Base-by-base conservation (phyloP, 92 coral and sea anemone species). In the Phenganax subtilis region DNA sequence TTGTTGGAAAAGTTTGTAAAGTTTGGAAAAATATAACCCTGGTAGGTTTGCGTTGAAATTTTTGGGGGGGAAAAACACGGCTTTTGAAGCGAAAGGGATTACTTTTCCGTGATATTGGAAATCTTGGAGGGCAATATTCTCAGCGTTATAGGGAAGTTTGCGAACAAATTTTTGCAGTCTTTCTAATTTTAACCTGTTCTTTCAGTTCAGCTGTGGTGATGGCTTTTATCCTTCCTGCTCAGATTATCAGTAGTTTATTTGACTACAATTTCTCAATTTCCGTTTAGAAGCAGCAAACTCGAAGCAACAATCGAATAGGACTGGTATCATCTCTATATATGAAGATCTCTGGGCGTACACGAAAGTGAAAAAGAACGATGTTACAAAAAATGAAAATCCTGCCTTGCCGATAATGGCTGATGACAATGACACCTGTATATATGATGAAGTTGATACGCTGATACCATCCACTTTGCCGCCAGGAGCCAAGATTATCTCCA, bases 281-380 rank as follows among this genome's bases (percentile, higher is more conserved):
- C 30, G 6, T 64, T 12, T 12, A 64, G 70, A 20, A 7, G 47
- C 70, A n/a, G 9, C 31, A 17, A 64, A 30, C 12, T n/a, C 37
- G 37, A 44, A 12, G 17, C 27, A 10, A 0, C 37, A 12, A n/a
- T n/a, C 80, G 28, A 17, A 4, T 5, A 73, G 60, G 54, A 6
- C 65, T 12, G 70, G 71, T 10, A 58, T 76, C 7, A 3, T 12
- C 31, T 76, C 81, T 30, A 14, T 76, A 17, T 76, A 76, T 57
- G 69, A 76, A 76, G 81, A 76, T 52, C 67, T 76, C 12, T 76
- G 81, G 81, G 67, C 25, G 1, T 76, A 30, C 54, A 9, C 17
- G 1, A 25, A 75, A 76, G 6, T 29, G 44, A 69, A 25, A 11
- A 58, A 76, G 70, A 57, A 25, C 8, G 25, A 29, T 0, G 64